Conservation (phyloP, 2,113 vertebrate genomes). For the Coturnix japonica region DNA sequence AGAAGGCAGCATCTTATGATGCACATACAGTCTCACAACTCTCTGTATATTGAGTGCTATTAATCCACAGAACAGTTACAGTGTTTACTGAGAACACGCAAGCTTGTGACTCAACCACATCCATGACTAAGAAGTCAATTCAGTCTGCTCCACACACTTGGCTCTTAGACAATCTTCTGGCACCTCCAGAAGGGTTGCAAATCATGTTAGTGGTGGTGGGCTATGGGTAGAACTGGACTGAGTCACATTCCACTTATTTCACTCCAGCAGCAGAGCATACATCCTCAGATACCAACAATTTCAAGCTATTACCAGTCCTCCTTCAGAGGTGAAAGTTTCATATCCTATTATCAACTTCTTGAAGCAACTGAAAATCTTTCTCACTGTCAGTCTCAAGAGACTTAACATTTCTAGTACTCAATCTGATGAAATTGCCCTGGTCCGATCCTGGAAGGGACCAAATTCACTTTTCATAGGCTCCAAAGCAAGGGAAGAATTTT, state of each 20-base stretch:
- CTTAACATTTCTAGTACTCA: background rate
- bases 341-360: background rate
- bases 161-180: constrained; percentile 2
- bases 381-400: background rate
- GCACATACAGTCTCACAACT: background rate
- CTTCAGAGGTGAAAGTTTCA: background rate
- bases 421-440: background rate
- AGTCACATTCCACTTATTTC: background rate
- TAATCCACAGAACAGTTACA: constrained; percentile 28
- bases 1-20: background rate
- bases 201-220: background rate
- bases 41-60: background rate
- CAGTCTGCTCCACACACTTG: background rate
- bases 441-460: background rate
- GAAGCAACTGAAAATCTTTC: background rate
- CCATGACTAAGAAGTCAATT: constrained; percentile 46
- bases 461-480: constrained; percentile 1
- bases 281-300: background rate
- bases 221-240: background rate
- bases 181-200: background rate
- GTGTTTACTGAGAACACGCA: constrained; percentile 24
- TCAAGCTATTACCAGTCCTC: background rate
- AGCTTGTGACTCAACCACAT: constrained; percentile 48
- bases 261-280: background rate
- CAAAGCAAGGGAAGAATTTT: background rate